These are phyloP conservation scores for Pseudeuparius sepicola DNA, from an alignment of 2,888 invertebrate species.

Conservation along the genomic window DNA sequence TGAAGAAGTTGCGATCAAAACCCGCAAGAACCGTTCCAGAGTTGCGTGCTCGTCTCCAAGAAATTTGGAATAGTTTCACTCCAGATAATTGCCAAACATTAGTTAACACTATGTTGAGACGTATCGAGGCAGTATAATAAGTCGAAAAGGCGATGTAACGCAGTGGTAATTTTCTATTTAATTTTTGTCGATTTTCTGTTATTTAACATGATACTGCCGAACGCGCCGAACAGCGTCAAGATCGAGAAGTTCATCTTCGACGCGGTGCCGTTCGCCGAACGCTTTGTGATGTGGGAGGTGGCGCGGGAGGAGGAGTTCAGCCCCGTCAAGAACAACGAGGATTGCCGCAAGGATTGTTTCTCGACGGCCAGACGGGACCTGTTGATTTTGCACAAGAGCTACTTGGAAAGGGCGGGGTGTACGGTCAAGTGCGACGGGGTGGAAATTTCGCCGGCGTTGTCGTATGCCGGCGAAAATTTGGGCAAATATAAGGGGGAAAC, in stretches of 20 bases:
- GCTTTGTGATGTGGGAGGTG: constrained; percentile 90
- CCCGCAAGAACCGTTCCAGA: no score
- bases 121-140: no score
- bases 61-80: no score
- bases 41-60: no score
- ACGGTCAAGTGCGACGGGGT: constrained; percentile 53
- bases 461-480: constrained; percentile 85
- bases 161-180: no score
- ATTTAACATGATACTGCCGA: no score
- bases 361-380: constrained; percentile 74
- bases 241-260: constrained; percentile 99
- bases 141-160: no score
- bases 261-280: constrained; percentile 85
- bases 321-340: constrained; percentile 88
- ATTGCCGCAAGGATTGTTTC: constrained; percentile 80
- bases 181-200: no score
- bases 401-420: constrained; percentile 74
- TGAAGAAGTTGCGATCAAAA: no score
- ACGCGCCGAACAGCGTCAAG: constrained; percentile 94
- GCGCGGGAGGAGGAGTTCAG: constrained; percentile 89
- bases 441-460: constrained; percentile 85
- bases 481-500: constrained; percentile 22
- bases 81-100: no score
- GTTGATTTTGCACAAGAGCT: constrained; percentile 64
- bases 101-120: no score